phyloP scores from a whole-genome alignment of 2,797 vertebrate species.

The Xenops minutus region DNA sequence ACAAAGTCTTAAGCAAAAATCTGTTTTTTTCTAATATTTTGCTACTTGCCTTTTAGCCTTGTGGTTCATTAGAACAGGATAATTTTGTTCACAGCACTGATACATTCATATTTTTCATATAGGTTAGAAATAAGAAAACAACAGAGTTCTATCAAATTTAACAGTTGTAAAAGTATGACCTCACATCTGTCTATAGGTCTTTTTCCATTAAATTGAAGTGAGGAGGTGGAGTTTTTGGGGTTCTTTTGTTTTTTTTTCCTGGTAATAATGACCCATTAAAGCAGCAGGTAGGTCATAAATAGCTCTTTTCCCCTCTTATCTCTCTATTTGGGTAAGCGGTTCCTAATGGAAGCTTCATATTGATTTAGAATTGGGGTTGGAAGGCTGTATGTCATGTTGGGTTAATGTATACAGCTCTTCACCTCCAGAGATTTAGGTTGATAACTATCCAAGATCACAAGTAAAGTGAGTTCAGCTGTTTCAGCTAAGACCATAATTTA shows the following conservation, averaged over 20 bases:
- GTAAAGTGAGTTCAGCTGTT: background rate
- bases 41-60: background rate
- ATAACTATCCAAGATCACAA: conserved; percentile 9
- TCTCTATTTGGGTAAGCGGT: background rate
- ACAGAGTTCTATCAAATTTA: background rate
- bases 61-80: background rate
- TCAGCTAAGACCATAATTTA: background rate
- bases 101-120: background rate
- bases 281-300: conserved; percentile 25
- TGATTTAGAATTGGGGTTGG: conserved; percentile 35
- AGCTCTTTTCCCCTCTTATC: conserved; percentile 8
- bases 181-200: background rate
- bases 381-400: conserved; percentile 18
- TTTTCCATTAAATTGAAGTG: background rate
- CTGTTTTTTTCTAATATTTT: background rate
- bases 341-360: conserved; percentile 44
- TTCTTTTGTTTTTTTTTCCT: background rate
- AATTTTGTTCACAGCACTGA: background rate
- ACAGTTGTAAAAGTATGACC: background rate
- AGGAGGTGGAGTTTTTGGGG: background rate
- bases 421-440: conserved; percentile 1
- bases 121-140: background rate
- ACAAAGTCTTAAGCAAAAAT: background rate
- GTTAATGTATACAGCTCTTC: conserved; percentile 25
- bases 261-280: conserved; percentile 18